Base-by-base conservation (phyloP, 2,113 vertebrate species). In the Engraulis encrasicolus region DNA sequence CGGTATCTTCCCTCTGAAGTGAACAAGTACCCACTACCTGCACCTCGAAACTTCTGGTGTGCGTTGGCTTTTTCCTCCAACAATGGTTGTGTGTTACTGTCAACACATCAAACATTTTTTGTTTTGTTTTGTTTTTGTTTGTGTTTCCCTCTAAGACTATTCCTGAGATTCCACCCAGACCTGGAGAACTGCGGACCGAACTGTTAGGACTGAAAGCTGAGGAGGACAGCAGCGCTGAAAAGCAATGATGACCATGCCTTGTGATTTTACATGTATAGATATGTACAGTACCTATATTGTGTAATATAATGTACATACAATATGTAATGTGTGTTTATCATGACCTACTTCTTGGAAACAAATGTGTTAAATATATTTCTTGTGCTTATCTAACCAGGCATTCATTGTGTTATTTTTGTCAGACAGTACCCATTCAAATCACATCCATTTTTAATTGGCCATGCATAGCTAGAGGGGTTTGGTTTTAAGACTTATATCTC, bases 131-230 rank as follows among this genome's bases (percentile, higher is more conserved):
- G 17, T 74, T 2, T n/a, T n/a, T n/a, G n/a, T n/a, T n/a, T n/a
- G n/a, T 90, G 84, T 90, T 81, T 89, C 89, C 80, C 88, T 83
- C 85, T n/a, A 84, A 99, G 97, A 96, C 91, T 50, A 96, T 99
- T 88, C 98, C 97, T 90, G 96, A 98, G 81, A 79, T 96, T 81
- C 98, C 98, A 82, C 98, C 97, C 36, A 96, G 96, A 82, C 97
- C 96, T 79, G 98, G 97, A 77, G 96, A 99, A 86, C 95, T 99
- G 81, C 93, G 4, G 92, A 99, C 97, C 1, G 97, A 99, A 85
- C 95, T 99, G 15, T 90, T 93, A 84, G 97, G 98, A 48, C 88
- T 96, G 52, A 97, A 95, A 93, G 37, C 87, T 83, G 82, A 91
- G 80, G 89, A 91, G 80, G 89, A 91, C 45, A 86, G 86, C 11